A percentile compares a stretch with the other conserved stretches of the same genome.
Evolutionary conservation across 2,888 invertebrate genomes (phyloP).

Genomic region (Incurvaria masculella): DNA sequence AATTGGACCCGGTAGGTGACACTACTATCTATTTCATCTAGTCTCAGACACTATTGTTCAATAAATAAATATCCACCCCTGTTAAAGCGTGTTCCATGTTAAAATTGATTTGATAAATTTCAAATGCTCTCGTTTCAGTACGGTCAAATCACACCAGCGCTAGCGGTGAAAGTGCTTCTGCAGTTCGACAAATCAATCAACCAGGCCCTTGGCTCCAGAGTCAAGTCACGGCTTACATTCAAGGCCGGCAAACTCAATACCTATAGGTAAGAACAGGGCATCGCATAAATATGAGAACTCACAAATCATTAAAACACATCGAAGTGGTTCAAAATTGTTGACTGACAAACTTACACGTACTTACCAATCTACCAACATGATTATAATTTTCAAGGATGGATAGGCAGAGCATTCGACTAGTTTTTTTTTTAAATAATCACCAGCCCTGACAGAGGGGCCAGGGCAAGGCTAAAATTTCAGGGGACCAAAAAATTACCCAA

Average conservation of each 20-base stretch:
- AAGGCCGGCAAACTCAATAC: conserved; percentile 86
- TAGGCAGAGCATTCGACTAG: too few species aligned
- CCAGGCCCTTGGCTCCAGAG: conserved; percentile 82
- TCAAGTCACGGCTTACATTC: conserved; percentile 91
- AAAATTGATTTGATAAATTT: conserved; percentile 2
- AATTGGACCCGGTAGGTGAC: too few species aligned
- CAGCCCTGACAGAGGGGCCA: too few species aligned
- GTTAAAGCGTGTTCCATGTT: conserved; percentile 5
- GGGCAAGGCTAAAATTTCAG: too few species aligned
- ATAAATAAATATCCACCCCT: conserved; percentile 3
- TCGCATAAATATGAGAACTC: too few species aligned
- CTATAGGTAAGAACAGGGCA: conserved; percentile 47
- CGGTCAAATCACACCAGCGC: conserved; percentile 91
- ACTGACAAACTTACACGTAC: too few species aligned
- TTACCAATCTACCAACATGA: too few species aligned
- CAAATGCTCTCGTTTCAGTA: conserved; percentile 62
- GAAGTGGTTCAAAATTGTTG: too few species aligned
- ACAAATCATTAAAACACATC: too few species aligned
- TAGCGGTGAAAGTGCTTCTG: conserved; percentile 90
- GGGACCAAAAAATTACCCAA: too few species aligned
- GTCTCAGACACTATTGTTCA: conserved; percentile 2
- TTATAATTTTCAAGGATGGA: too few species aligned
- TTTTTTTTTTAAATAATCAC: too few species aligned
- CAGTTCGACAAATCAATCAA: conserved; percentile 98
- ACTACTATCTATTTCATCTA: conserved; percentile 6